Base-by-base conservation (phyloP, 1,140 invertebrate genomes). In the Pogonus chalceus region DNA sequence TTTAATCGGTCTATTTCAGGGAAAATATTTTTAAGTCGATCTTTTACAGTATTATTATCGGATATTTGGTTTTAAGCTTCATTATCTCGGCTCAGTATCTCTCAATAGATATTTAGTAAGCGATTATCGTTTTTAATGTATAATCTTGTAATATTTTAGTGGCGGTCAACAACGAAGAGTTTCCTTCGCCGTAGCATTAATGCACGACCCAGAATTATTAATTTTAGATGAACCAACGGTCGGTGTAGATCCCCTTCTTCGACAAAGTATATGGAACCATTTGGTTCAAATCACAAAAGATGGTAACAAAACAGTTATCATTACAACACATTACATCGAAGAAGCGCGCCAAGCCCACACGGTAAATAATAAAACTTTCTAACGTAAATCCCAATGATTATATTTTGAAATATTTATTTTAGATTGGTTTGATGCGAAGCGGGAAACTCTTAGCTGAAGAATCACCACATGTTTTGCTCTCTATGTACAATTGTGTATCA, bases 171-270 rank as follows among this genome's bases (percentile, higher is more conserved):
- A 94, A 65, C 77, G 93, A 35, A 79, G 92, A 57, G 90, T 95
- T 0, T 94, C 90, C 2, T 92, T 97, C 64, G 91, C 92, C 0
- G 87, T 92, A 20, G 92, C 92, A 1, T 73, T 96, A 2, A 85
- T 96, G 76, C 91, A 96, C 63, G 88, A 92, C 71, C 92, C 93
- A 0, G 88, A 94, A 69, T 76, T 96, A 16, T 72, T 97, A 14
- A 94, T 97, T 65, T 77, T 97, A 12, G 93, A 97, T 67, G 93
- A 97, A 68, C 93, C 92, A 0, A 96, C 93, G 0, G 92, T 96
- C 18, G 85, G 85, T 47, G 83, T 87, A 0, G 85, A 87, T 71
- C 85, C 85, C 16, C 65, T 88, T n/a, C 70, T 87, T 0, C 69
- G 85, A 59, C 79, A 84, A 66, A 80, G 81, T 60, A 87, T 88